Percentiles rank a stretch among this genome's conserved stretches.
These are phyloP conservation scores for Cololabis saira DNA, from an alignment of 2,113 vertebrate genomes.

Conservation along the genomic window DNA sequence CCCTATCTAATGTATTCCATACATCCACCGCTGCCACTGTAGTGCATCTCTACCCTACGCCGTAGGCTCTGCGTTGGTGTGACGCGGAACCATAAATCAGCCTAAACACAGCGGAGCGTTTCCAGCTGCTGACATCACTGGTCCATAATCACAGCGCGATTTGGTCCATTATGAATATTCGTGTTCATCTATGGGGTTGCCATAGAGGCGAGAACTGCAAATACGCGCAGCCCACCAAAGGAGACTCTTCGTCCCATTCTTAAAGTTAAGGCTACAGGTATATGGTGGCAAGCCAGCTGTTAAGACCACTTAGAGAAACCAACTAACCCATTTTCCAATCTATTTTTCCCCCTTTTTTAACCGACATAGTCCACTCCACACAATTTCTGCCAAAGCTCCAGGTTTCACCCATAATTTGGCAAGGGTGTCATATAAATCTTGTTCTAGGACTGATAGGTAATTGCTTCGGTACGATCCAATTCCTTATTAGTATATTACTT, in stretches of 20 bases:
- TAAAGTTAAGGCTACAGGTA: constrained; percentile 74
- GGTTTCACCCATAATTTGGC: neutral
- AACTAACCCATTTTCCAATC: no score
- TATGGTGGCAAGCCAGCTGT: constrained; percentile 44
- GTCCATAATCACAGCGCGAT: constrained; percentile 85
- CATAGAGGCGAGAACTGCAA: constrained; percentile 92
- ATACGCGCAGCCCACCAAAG: constrained; percentile 91
- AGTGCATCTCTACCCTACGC: no score
- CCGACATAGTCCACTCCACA: constrained; percentile 44
- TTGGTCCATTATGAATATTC: constrained; percentile 90
- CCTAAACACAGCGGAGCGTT: constrained; percentile 66
- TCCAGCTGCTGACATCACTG: constrained; percentile 86
- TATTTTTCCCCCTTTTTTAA: neutral
- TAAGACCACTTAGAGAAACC: constrained; percentile 5
- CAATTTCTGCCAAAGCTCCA: neutral
- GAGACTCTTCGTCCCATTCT: constrained; percentile 77
- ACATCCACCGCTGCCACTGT: no score
- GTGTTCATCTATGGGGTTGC: constrained; percentile 93
- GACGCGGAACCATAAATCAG: no score
- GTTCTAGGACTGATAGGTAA: no score
- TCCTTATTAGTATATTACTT: no score
- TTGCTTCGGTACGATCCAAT: no score
- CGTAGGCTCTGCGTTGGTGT: no score
- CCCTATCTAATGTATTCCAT: no score
- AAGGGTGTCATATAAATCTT: neutral